Percentiles rank a stretch among this genome's conserved stretches.
These are phyloP conservation scores for Rissa tridactyla DNA, from an alignment of 2,113 vertebrate genomes.

Conservation along the genomic window DNA sequence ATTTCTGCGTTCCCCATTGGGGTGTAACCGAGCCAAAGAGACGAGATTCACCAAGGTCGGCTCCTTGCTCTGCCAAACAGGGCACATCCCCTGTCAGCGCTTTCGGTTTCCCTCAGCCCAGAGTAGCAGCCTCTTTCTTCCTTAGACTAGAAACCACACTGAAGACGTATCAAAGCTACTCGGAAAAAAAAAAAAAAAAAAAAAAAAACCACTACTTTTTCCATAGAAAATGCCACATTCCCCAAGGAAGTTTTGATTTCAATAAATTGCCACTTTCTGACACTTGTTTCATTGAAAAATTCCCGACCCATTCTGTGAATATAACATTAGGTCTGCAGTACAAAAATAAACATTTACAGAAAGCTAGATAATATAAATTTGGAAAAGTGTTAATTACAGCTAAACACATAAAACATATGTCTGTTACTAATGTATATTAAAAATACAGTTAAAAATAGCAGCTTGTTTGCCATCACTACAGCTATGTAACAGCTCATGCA, in stretches of 20 bases:
- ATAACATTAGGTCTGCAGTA: neutral
- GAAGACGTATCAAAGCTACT: neutral
- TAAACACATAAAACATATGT: conserved; percentile 18
- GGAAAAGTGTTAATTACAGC: conserved; percentile 3
- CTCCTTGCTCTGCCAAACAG: neutral
- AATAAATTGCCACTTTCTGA: neutral
- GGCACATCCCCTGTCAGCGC: rapidly evolving
- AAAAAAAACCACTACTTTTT: neutral
- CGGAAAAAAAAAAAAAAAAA: neutral
- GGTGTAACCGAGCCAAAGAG: neutral
- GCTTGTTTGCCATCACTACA: neutral
- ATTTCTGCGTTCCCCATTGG: neutral
- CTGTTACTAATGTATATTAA: neutral
- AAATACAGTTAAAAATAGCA: conserved; percentile 21
- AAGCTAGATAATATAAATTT: neutral
- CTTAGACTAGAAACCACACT: neutral
- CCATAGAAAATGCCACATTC: neutral
- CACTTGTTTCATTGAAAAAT: neutral
- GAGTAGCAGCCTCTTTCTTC: neutral
- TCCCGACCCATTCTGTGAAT: neutral
- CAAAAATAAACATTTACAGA: conserved; percentile 9
- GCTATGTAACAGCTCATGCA: neutral
- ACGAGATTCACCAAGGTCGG: neutral
- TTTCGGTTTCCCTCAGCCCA: neutral
- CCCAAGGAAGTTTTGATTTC: neutral